Evolutionary conservation across 2,113 vertebrate species (phyloP).

Genomic region (Enhydra lutris): DNA sequence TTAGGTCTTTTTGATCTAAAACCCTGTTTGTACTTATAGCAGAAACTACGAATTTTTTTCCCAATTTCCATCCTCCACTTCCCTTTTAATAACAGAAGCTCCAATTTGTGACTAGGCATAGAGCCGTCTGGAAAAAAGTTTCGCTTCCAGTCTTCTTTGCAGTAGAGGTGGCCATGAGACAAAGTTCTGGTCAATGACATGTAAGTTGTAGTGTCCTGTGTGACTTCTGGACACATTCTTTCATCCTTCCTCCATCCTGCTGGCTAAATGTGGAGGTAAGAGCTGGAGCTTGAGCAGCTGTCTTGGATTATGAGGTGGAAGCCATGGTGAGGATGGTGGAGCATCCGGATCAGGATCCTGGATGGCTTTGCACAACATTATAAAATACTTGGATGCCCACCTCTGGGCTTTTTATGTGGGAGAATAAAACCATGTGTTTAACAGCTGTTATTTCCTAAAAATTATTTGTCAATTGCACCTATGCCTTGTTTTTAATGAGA

Average conservation of each 20-base stretch:
- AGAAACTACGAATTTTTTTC: neutral
- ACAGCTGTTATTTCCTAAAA: neutral
- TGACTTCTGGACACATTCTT: neutral
- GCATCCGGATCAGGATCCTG: neutral
- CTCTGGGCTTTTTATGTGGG: neutral
- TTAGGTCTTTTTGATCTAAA: neutral
- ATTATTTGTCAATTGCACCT: neutral
- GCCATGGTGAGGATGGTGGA: neutral
- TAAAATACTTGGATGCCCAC: neutral
- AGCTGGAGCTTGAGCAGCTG: neutral
- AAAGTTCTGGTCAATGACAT: neutral
- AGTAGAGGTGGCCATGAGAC: neutral
- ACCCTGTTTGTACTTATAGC: neutral
- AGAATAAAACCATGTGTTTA: neutral
- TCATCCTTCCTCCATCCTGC: neutral
- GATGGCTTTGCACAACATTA: neutral
- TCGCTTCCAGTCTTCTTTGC: neutral
- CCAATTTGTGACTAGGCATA: neutral
- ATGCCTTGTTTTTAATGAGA: neutral
- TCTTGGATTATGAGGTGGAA: neutral
- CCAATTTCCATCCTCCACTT: neutral
- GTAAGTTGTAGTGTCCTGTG: neutral
- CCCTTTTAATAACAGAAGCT: neutral
- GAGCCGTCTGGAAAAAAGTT: neutral
- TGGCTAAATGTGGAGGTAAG: constrained; percentile 20